These are phyloP conservation scores for Syngnathus rostellatus DNA, from an alignment of 2,797 vertebrate genomes.

Conservation along the genomic window DNA sequence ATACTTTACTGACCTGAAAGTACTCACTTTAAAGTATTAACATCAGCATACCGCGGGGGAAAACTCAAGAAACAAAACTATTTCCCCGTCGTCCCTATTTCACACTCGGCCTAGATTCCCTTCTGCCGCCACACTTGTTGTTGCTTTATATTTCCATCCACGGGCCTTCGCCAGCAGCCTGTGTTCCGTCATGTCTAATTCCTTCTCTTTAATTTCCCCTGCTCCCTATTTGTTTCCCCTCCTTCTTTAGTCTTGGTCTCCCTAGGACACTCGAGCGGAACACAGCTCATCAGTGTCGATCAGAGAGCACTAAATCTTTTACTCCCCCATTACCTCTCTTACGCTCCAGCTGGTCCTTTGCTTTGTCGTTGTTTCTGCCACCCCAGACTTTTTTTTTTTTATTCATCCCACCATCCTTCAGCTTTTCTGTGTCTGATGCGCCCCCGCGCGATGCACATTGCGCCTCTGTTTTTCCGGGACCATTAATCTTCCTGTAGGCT, in stretches of 20 bases:
- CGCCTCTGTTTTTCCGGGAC: constrained; percentile 33
- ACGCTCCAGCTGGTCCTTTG: constrained; percentile 11
- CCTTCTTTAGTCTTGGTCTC: constrained; percentile 24
- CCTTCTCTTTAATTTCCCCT: constrained; percentile 41
- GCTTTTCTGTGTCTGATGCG: neutral
- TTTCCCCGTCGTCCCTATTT: constrained; percentile 23
- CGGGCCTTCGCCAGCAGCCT: constrained; percentile 18
- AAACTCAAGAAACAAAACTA: neutral
- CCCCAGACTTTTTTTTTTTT: neutral
- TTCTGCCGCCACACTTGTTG: constrained; percentile 30
- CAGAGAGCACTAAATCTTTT: constrained; percentile 24
- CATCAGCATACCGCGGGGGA: constrained; percentile 9
- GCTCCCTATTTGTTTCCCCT: constrained; percentile 34
- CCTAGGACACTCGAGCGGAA: constrained; percentile 11
- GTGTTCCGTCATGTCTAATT: constrained; percentile 32
- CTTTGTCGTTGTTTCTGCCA: neutral
- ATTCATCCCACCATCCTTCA: constrained; percentile 16
- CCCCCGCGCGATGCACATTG: constrained; percentile 20
- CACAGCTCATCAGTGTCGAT: constrained; percentile 30
- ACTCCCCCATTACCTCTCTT: constrained; percentile 2
- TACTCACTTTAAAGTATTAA: neutral
- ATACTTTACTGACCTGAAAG: neutral
- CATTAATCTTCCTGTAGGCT: constrained; percentile 32
- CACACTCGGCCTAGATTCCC: constrained; percentile 28
- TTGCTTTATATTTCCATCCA: constrained; percentile 30